Evolutionary conservation across 2,113 vertebrate species (phyloP).

Genomic region (Puma concolor): DNA sequence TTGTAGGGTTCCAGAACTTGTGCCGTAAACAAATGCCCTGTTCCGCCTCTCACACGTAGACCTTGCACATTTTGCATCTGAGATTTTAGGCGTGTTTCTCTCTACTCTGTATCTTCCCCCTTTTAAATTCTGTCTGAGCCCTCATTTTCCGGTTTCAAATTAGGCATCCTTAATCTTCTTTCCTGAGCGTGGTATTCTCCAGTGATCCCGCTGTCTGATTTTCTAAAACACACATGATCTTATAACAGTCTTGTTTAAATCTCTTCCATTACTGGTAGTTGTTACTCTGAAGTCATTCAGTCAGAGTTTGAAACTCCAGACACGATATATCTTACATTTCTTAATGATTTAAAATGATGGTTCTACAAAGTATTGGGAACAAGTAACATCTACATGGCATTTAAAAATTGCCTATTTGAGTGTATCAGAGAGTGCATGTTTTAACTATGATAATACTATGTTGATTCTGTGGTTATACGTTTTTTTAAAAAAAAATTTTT

Average conservation of each 20-base stretch:
- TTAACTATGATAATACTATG: background rate
- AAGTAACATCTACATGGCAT: background rate
- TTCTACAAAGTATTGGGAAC: background rate
- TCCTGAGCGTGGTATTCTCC: background rate
- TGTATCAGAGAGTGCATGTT: background rate
- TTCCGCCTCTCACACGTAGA: background rate
- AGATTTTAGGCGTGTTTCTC: background rate
- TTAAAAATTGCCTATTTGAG: background rate
- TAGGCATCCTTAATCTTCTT: background rate
- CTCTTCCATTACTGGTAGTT: background rate
- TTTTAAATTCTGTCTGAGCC: background rate
- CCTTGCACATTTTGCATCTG: background rate
- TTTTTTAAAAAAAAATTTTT: background rate
- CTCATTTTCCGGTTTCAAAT: background rate
- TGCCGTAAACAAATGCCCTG: rapidly evolving
- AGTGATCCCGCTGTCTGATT: background rate
- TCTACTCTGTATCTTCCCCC: background rate
- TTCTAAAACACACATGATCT: background rate
- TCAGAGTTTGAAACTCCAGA: background rate
- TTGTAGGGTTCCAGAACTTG: background rate
- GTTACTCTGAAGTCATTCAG: background rate
- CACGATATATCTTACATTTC: background rate
- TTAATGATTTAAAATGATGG: background rate
- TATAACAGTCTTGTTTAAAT: background rate
- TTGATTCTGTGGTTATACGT: background rate